phyloP scores from a whole-genome alignment of 2,888 invertebrate genomes.

The Eremobia ochroleuca region DNA sequence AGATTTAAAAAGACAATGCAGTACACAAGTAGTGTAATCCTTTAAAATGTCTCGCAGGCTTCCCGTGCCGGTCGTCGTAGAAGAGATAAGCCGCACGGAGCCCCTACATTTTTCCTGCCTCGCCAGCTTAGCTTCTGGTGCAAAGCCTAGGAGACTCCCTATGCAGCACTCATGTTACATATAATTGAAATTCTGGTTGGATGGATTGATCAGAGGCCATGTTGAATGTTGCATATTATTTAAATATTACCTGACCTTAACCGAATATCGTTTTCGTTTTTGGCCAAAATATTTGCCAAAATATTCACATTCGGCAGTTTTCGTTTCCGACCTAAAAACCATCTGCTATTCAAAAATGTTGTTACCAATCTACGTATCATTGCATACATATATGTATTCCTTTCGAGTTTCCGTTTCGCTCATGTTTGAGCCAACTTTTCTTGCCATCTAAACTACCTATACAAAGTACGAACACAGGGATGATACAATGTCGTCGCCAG shows the following conservation, averaged over 20 bases:
- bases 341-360: too few relatives aligned
- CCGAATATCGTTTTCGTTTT: neutral
- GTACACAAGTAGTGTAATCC: conserved; percentile 64
- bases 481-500: neutral
- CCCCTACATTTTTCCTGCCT: conserved; percentile 71
- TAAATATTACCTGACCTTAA: neutral
- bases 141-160: conserved; percentile 62
- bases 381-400: neutral
- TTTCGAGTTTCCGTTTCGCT: neutral
- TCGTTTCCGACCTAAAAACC: neutral
- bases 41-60: conserved; percentile 70
- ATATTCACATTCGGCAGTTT: neutral
- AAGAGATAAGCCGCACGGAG: conserved; percentile 75
- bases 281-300: neutral
- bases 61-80: conserved; percentile 67
- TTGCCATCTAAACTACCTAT: neutral
- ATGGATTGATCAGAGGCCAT: neutral
- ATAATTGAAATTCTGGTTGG: conserved; percentile 31
- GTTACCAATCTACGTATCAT: neutral
- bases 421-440: neutral
- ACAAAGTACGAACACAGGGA: neutral
- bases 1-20: conserved; percentile 38
- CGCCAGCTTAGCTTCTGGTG: conserved; percentile 59
- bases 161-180: conserved; percentile 28
- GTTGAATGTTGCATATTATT: neutral